Evolutionary conservation across 2,888 invertebrate genomes (phyloP).

Genomic region (Rhabditophanes sp.): DNA sequence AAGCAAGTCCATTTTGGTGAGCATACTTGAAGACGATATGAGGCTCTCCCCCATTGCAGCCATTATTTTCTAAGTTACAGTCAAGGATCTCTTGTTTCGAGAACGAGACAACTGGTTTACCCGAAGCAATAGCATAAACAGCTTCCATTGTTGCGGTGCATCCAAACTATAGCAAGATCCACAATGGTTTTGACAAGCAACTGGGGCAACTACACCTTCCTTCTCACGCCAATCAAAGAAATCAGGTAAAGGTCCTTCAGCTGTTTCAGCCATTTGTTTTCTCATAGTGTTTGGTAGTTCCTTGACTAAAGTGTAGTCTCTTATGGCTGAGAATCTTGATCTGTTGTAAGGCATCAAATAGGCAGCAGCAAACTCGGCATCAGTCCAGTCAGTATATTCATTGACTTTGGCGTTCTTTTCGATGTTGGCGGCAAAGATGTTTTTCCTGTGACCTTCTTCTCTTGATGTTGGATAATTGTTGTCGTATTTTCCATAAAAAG

Average conservation of each 20-base stretch:
- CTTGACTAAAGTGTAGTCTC: no score
- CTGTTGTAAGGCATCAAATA: no score
- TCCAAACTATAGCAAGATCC: slow-evolving; percentile 43
- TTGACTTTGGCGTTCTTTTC: no score
- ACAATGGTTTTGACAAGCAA: slow-evolving; percentile 22
- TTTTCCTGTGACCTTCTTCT: no score
- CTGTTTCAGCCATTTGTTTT: no score
- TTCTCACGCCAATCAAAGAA: slow-evolving; percentile 39
- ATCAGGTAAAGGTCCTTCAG: slow-evolving; percentile 21
- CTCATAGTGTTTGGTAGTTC: no score
- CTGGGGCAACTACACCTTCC: slow-evolving; percentile 40
- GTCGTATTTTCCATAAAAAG: no score
- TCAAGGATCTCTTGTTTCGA: slow-evolving; percentile 40
- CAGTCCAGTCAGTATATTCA: no score
- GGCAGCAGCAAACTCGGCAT: no score
- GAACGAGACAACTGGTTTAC: slow-evolving; percentile 18
- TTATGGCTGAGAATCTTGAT: no score
- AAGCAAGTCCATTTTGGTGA: slow-evolving; percentile 55
- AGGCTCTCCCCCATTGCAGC: slow-evolving; percentile 48
- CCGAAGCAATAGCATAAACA: slow-evolving; percentile 31
- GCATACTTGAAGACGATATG: slow-evolving; percentile 48
- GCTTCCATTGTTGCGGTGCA: slow-evolving; percentile 41
- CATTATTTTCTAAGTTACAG: slow-evolving; percentile 45
- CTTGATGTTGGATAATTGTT: no score
- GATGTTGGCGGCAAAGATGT: no score